phyloP scores from a whole-genome alignment of 2,888 invertebrate genomes.

The Epistrophe eligans region DNA sequence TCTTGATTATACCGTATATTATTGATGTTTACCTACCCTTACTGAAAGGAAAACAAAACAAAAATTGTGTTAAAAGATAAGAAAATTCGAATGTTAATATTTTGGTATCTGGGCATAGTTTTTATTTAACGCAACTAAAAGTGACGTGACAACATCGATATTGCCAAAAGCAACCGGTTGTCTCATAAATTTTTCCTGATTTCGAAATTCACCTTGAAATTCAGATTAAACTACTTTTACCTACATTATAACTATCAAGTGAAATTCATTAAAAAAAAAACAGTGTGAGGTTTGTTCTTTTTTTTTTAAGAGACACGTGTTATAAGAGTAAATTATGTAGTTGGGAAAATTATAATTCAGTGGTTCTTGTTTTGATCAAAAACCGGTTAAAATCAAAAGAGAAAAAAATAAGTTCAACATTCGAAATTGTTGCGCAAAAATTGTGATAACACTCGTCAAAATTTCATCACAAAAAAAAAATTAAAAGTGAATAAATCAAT shows the following conservation, averaged over 20 bases:
- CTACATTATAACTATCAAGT: not conserved
- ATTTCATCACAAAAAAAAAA: not conserved
- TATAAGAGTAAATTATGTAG: not conserved
- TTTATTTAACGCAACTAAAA: not conserved
- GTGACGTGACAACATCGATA: not conserved
- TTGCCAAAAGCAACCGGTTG: not conserved
- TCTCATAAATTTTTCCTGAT: not conserved
- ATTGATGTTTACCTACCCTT: not conserved
- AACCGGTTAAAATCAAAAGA: conserved; percentile 8
- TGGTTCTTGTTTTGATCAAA: conserved; percentile 15
- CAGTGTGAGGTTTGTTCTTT: not conserved
- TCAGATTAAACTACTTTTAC: not conserved
- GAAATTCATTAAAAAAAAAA: not conserved
- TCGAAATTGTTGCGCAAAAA: not conserved
- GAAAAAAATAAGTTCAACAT: not conserved
- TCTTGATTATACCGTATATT: not conserved
- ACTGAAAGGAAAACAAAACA: not conserved
- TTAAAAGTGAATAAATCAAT: not conserved
- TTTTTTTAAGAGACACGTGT: not conserved
- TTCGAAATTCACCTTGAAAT: conserved; percentile 3
- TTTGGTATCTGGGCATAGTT: not conserved
- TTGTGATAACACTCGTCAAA: not conserved
- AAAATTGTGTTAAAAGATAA: not conserved
- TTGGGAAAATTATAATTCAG: conserved; percentile 6
- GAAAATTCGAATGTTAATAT: conserved; percentile 1